These are phyloP conservation scores for Phaedon cochleariae DNA, from an alignment of 2,888 invertebrate species.

Conservation along the genomic window DNA sequence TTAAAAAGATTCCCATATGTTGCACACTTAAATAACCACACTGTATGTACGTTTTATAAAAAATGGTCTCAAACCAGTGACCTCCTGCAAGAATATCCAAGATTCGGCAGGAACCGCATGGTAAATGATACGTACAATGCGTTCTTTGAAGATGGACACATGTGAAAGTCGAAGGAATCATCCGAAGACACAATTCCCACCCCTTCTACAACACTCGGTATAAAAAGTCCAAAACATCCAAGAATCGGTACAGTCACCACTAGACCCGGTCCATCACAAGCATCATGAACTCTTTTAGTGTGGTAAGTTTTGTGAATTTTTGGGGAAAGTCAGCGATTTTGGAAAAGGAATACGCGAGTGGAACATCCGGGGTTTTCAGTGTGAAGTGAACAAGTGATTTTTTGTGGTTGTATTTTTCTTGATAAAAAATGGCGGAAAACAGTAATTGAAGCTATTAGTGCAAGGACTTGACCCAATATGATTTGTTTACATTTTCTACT, in stretches of 20 bases:
- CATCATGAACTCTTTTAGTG: conserved; percentile 63
- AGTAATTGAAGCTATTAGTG: not conserved
- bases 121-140: conserved; percentile 6
- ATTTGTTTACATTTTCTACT: not conserved
- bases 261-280: conserved; percentile 59
- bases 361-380: conserved; percentile 59
- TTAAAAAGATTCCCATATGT: not conserved
- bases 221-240: conserved; percentile 54
- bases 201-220: conserved; percentile 52
- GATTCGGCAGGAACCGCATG: conserved; percentile 41
- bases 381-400: conserved; percentile 53
- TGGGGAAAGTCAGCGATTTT: conserved; percentile 13
- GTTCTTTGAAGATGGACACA: conserved; percentile 28
- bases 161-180: conserved; percentile 44
- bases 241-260: conserved; percentile 59
- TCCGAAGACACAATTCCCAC: conserved; percentile 55
- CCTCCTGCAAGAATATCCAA: conserved; percentile 32
- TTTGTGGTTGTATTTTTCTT: conserved; percentile 35
- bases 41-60: not conserved
- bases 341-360: conserved; percentile 49
- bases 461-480: not conserved
- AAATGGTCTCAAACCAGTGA: conserved; percentile 34
- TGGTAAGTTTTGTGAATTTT: conserved; percentile 57
- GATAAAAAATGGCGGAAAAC: not conserved
- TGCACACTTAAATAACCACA: not conserved